A percentile compares a stretch with the other conserved stretches of the same genome.
phyloP scores from a whole-genome alignment of 2,113 vertebrate species.

The Ophiodon elongatus region DNA sequence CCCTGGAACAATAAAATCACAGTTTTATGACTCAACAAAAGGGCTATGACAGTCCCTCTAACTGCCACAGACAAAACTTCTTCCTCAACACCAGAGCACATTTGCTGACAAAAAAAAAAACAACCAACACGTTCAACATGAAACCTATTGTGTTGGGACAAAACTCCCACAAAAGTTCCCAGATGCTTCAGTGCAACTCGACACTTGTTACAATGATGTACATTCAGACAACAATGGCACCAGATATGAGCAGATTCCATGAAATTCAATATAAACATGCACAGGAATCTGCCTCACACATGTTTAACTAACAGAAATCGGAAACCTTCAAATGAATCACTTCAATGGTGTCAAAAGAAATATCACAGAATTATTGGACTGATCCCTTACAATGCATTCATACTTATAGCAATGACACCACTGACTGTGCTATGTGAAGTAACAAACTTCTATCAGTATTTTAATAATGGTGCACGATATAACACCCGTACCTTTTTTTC shows the following conservation, averaged over 20 bases:
- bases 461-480: background rate
- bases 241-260: background rate
- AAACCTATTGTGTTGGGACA: background rate
- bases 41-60: background rate
- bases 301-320: background rate
- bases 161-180: background rate
- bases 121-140: background rate
- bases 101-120: background rate
- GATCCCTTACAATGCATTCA: background rate
- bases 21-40: background rate
- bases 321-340: background rate
- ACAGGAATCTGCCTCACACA: background rate
- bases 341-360: too few species aligned
- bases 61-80: slow-evolving; percentile 1
- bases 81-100: background rate
- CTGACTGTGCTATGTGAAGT: background rate
- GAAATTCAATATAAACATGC: background rate
- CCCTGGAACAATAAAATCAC: background rate
- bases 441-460: background rate
- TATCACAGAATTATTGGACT: too few species aligned
- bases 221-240: background rate
- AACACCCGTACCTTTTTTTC: background rate
- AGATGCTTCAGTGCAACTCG: background rate
- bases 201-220: background rate
- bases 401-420: background rate